Evolutionary conservation across 2,888 invertebrate species (phyloP), one percentile per base, ranked within the genome.

Genomic region (Scaptomyza parva): DNA sequence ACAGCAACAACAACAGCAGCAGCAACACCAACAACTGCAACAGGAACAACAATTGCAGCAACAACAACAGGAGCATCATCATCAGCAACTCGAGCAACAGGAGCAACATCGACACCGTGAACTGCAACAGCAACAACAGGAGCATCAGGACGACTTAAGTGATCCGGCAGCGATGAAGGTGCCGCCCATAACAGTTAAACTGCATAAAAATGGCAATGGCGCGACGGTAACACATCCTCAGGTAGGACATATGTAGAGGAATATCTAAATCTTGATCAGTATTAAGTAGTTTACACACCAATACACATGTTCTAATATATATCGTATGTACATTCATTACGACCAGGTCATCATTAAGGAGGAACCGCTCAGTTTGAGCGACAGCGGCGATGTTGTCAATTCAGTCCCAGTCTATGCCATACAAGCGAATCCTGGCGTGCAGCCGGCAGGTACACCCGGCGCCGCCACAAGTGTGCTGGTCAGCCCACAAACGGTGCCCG

Each of bases 121-220:
- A 39, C 65, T 79, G 18, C 75, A 79, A n/a, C 84, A 83, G 30
- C 77, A 82, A 17, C 75, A 79, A 18, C 74, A 78, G 43, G 78
- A 77, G 51, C 79, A 86, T 14, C 75, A 79, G 66, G 86, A 68
- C 37, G 73, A 59, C 58, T 35, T 82, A 33, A 64, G 68, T 45
- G 86, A 85, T 53, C 80, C 86, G 48, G 78, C 77, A 44, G 66
- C 78, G 59, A 57, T 88, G n/a, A 90, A 90, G 70, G 91, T 91
- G 65, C 91, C 91, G 33, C 91, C 91, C 0, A 72, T 91, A 3
- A 91, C 90, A 57, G 91, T 91, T 28, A 91, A 91, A 63, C 78
- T 91, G 64, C 76, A 86, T 7, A 91, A 91, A 57, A 90, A 89
- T 65, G 88, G 89, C 63, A 89, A 84, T 59, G 88, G 88, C 41